These are phyloP conservation scores for Trichomycterus rosablanca DNA, from an alignment of 2,113 vertebrate species.

Conservation along the genomic window DNA sequence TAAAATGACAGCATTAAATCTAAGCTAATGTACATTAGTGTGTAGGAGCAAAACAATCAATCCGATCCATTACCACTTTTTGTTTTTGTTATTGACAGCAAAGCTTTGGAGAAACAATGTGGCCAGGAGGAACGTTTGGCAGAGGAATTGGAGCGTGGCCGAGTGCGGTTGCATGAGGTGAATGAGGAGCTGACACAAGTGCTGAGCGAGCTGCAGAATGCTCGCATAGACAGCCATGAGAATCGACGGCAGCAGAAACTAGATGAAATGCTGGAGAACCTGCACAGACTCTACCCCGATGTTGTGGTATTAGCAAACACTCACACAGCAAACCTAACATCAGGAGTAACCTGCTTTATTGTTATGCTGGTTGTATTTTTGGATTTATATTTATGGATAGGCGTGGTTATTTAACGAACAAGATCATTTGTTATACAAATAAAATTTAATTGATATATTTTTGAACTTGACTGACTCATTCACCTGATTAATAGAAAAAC, in stretches of 20 bases:
- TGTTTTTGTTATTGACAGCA: slow-evolving; percentile 55
- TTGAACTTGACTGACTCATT: background rate
- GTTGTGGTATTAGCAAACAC: slow-evolving; percentile 68
- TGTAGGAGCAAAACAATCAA: too few relatives aligned
- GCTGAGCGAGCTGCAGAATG: slow-evolving; percentile 74
- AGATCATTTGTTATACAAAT: too few relatives aligned
- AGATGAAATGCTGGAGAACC: slow-evolving; percentile 77
- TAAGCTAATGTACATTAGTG: too few relatives aligned
- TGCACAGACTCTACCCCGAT: slow-evolving; percentile 78
- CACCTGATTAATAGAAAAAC: too few relatives aligned
- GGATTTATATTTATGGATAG: too few relatives aligned
- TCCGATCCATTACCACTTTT: background rate
- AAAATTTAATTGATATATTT: too few relatives aligned
- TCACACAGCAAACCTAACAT: background rate
- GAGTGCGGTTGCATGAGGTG: slow-evolving; percentile 66
- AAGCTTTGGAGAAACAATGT: slow-evolving; percentile 64
- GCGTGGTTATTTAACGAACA: too few relatives aligned
- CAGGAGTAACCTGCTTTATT: background rate
- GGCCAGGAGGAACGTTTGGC: slow-evolving; percentile 67
- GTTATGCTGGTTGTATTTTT: background rate
- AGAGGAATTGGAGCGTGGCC: slow-evolving; percentile 65
- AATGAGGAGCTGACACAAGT: slow-evolving; percentile 73
- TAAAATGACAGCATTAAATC: too few relatives aligned
- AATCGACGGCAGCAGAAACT: slow-evolving; percentile 73
- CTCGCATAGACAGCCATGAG: slow-evolving; percentile 80